Evolutionary conservation across 2,113 vertebrate species (phyloP), one percentile per base, ranked within the genome.

Genomic region (Labrus mixtus): DNA sequence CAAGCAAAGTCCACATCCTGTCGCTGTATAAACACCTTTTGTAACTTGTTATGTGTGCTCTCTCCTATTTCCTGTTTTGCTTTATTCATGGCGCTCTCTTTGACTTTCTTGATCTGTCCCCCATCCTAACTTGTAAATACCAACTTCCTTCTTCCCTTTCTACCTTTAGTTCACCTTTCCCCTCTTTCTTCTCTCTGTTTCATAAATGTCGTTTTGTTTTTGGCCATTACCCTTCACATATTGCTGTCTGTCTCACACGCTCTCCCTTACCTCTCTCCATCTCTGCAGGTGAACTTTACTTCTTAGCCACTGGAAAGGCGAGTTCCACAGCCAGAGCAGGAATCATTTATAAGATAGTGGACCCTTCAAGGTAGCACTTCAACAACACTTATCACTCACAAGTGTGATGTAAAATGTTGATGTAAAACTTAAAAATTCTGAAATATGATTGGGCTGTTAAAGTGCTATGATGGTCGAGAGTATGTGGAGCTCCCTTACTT

Each of bases 301-400:
- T 96, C 70, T 83, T 96, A 75, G 88, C 95, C 29, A 96, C 95
- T 0, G 91, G 94, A 55, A 79, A 50, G 0, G 79, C 95, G 4
- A 95, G 94, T 77, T 93, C 95, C 10, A 89, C 81, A 20, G 85
- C 91, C 36, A 88, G 90, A 78, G 87, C 91, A 2, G 95, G 95
- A 61, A 29, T 95, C 37, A 48, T 96, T 62, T 96, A 95, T 71
- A 95, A 95, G 76, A 93, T 96, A 75, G 87, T 95, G 41, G 95
- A 96, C 62, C 94, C 95, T 16, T 95, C 95, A 66, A 95, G 95
- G 95, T 96, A 90, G 8, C 48, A 7, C 67, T 45, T n/a, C 15
- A 45, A 7, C 13, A 39, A 8, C 25, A 25, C 25, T 25, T 48
- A 6, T 17, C 17, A 17, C 4, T 5, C 17, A 8, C 22, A 23